Evolutionary conservation across 2,113 vertebrate genomes (phyloP).

Genomic region (Ptychochromis oligacanthus): DNA sequence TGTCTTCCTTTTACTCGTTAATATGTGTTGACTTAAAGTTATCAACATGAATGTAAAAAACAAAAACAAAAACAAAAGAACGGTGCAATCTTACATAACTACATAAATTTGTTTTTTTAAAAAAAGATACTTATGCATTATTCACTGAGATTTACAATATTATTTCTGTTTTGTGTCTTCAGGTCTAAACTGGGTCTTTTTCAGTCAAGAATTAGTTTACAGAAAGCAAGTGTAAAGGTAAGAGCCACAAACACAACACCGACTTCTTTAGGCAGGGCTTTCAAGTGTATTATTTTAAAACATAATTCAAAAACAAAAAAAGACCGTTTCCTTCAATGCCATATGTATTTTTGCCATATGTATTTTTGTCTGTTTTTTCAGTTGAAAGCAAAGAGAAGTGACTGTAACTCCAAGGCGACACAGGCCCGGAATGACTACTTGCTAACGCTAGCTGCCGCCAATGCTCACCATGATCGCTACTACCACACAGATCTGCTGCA

Average conservation of each 20-base stretch:
- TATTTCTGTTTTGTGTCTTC: conserved; percentile 52
- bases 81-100: neutral
- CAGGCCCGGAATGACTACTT: conserved; percentile 98
- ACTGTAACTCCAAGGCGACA: conserved; percentile 96
- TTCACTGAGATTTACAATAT: neutral
- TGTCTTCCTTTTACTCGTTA: neutral
- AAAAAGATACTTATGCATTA: neutral
- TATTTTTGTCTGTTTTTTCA: conserved; percentile 61
- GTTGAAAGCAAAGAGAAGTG: conserved; percentile 96
- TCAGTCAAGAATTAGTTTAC: conserved; percentile 99
- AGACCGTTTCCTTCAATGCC: neutral
- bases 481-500: conserved; percentile 94
- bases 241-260: conserved; percentile 51
- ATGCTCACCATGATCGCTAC: conserved; percentile 97
- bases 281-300: neutral
- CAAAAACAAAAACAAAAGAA: too few relatives aligned
- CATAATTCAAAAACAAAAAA: neutral
- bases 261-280: neutral
- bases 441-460: conserved; percentile 95
- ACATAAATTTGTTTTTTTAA: neutral
- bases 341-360: neutral
- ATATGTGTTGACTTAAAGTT: neutral
- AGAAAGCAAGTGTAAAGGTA: conserved; percentile 99
- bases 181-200: conserved; percentile 99
- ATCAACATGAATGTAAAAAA: neutral